Conservation (phyloP, 2,888 invertebrate genomes). For the Trissolcus japonicus region DNA sequence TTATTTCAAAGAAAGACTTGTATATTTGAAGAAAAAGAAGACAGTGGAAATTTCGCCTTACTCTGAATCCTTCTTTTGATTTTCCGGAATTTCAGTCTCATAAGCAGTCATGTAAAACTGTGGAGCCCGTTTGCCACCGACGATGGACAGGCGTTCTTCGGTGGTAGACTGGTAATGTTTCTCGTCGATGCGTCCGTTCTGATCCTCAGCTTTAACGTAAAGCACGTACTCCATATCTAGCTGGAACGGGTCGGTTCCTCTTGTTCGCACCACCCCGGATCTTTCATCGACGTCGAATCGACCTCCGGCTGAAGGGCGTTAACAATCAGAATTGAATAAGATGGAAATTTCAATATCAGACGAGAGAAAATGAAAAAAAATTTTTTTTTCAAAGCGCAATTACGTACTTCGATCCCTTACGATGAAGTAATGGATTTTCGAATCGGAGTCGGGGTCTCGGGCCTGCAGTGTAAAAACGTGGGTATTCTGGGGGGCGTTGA, state of each 20-base stretch:
- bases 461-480: conserved; percentile 98
- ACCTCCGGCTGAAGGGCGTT: conserved; percentile 77
- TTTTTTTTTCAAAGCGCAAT: neutral
- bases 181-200: conserved; percentile 94
- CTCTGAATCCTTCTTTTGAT: conserved; percentile 97
- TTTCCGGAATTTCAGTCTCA: conserved; percentile 96
- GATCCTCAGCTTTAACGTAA: conserved; percentile 97
- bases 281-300: conserved; percentile 92
- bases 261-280: conserved; percentile 93
- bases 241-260: conserved; percentile 94
- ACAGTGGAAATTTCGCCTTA: conserved; percentile 78
- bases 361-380: neutral
- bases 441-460: conserved; percentile 96
- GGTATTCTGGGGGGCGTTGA: conserved; percentile 96
- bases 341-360: conserved; percentile 1
- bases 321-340: neutral
- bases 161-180: conserved; percentile 92
- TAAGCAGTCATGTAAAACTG: conserved; percentile 98
- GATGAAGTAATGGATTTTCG: conserved; percentile 96
- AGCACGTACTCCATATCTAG: conserved; percentile 97
- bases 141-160: conserved; percentile 93
- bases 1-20: too few species aligned
- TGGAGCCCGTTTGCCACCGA: conserved; percentile 97
- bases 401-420: conserved; percentile 87
- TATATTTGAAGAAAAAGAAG: too few species aligned